Conservation (phyloP, 2,113 vertebrate species). For the Oreochromis spilurus region DNA sequence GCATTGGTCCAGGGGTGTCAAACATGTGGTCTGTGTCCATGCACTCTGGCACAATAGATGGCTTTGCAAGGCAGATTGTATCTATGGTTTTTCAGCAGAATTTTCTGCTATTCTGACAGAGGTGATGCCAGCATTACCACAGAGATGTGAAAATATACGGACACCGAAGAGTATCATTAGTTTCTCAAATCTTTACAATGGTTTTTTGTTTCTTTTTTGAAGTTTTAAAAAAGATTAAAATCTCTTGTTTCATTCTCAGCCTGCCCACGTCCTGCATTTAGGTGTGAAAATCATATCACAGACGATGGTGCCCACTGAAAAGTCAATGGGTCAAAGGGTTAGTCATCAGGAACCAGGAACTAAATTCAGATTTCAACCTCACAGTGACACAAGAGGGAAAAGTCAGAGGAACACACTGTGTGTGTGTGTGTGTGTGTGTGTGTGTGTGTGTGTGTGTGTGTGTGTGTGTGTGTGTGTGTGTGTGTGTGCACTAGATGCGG, state of each 20-base stretch:
- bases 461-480: neutral
- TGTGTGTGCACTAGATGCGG: neutral
- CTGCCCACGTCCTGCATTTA: neutral
- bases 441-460: no score
- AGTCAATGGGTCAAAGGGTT: neutral
- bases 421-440: no score
- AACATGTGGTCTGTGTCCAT: neutral
- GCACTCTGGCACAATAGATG: neutral
- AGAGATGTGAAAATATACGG: neutral
- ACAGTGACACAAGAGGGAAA: neutral
- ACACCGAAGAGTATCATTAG: neutral
- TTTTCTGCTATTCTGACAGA: neutral
- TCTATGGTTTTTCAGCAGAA: neutral
- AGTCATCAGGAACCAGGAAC: neutral
- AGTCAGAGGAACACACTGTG: neutral
- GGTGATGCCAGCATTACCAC: neutral
- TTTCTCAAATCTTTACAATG: neutral
- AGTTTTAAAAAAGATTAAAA: neutral
- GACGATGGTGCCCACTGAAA: neutral
- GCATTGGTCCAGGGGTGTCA: neutral
- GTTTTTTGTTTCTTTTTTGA: neutral
- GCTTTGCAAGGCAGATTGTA: neutral
- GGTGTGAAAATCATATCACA: neutral
- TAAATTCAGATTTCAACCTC: neutral
- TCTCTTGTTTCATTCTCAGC: neutral